Base-by-base conservation (phyloP, 2,113 vertebrate genomes). In the Erinaceus europaeus region DNA sequence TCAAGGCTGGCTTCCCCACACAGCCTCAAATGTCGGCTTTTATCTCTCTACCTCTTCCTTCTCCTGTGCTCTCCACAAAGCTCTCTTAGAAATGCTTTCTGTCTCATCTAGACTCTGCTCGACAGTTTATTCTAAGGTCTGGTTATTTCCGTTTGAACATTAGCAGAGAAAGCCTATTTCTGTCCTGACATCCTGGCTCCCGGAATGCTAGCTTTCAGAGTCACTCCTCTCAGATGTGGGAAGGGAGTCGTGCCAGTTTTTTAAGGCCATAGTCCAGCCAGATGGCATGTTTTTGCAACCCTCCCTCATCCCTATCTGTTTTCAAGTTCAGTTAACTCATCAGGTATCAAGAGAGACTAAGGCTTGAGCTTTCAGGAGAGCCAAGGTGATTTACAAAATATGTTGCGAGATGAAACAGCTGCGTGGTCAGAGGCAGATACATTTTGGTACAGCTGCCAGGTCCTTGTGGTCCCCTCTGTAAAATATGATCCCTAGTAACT, bases 401-500 rank as follows among this genome's bases (percentile, higher is more conserved):
- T 8, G 1, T 52, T 64, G 50, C 29, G 38, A 84, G 80, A 46
- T 3, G 34, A 6, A 87, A 27, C 2, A 2, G 61, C 53, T 42
- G 13, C 0, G 3, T 34, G 73, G 64, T 74, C 64, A 65, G n/a
- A 67, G 50, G 40, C 72, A 86, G 78, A 53, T 68, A 79, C 64
- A 72, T 65, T 64, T 40, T 5, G 32, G 18, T 42, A 21, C 17
- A 52, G 88, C 84, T 79, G 74, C 83, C 57, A 88, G 57, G 36
- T 36, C 65, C 74, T 93, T 15, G 0, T 38, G 3, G 4, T 5
- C 46, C 83, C 40, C 90, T 77, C 84, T 72, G 77, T 77, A 84
- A 52, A 62, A 79, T 86, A 46, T 81, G 82, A 89, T 82, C 85
- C 57, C 65, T 81, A 0, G 74, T 84, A 93, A 91, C 94, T 93